Percentiles rank a stretch among this genome's conserved stretches.
These are phyloP conservation scores for Coenonympha glycerion DNA, from an alignment of 2,888 invertebrate genomes.

Conservation along the genomic window DNA sequence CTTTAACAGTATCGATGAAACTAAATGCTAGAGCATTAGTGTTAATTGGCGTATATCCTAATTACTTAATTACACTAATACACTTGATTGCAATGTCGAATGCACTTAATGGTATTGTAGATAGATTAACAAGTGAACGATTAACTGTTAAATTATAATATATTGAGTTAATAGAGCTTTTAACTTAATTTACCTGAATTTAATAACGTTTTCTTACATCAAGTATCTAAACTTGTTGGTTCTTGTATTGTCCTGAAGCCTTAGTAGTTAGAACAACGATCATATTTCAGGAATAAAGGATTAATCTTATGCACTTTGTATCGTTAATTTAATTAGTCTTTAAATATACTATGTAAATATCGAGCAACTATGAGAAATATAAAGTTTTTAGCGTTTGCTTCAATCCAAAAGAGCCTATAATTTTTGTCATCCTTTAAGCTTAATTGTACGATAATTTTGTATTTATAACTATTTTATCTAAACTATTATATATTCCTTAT, in stretches of 20 bases:
- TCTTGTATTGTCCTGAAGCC: conserved; percentile 41
- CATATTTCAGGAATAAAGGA: conserved; percentile 37
- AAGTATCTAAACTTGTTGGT: conserved; percentile 17
- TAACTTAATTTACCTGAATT: background rate
- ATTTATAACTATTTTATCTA: no score
- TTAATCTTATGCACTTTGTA: conserved; percentile 15
- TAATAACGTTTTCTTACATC: conserved; percentile 1
- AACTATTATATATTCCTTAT: no score
- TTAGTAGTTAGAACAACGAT: conserved; percentile 32
- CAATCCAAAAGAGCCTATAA: no score
- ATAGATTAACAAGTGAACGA: conserved; percentile 24
- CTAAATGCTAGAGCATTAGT: background rate
- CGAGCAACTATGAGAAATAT: background rate
- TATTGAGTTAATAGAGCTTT: background rate
- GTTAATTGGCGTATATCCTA: background rate
- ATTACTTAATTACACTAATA: background rate
- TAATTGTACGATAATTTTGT: no score
- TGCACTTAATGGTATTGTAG: conserved; percentile 48
- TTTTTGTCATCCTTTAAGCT: no score
- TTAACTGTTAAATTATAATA: background rate
- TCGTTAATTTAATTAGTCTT: background rate
- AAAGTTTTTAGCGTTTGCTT: background rate
- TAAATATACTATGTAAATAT: background rate
- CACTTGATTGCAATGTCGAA: conserved; percentile 20
- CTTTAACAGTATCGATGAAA: background rate